Evolutionary conservation across 2,113 vertebrate species (phyloP).

Genomic region (Cyprinodon variegatus): DNA sequence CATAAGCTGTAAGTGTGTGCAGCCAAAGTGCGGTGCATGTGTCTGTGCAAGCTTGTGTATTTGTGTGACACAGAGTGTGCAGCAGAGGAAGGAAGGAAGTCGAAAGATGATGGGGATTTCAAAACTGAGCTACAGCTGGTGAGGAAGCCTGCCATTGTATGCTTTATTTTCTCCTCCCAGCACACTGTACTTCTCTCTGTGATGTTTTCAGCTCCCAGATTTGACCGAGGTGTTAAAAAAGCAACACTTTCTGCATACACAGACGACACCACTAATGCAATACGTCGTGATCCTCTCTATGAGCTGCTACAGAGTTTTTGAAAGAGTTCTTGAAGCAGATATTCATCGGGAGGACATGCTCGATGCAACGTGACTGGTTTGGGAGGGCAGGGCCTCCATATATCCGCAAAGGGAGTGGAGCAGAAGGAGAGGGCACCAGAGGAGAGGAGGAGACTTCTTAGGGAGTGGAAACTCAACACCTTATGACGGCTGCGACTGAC

Average conservation of each 20-base stretch:
- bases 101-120: constrained; percentile 81
- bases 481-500: constrained; percentile 58
- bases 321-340: constrained; percentile 44
- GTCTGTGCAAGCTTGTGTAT: constrained; percentile 20
- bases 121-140: constrained; percentile 80
- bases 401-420: constrained; percentile 56
- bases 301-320: constrained; percentile 43
- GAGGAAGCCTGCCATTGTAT: constrained; percentile 75
- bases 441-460: constrained; percentile 49
- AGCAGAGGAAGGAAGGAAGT: constrained; percentile 83
- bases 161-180: constrained; percentile 63
- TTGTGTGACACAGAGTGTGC: constrained; percentile 63
- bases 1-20: constrained; percentile 53
- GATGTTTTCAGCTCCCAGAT: constrained; percentile 29
- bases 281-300: constrained; percentile 47
- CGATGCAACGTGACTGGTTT: constrained; percentile 59
- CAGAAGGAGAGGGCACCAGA: constrained; percentile 44
- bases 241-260: constrained; percentile 19
- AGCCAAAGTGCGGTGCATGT: constrained; percentile 30
- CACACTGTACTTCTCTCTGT: constrained; percentile 29
- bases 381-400: constrained; percentile 64
- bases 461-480: constrained; percentile 66
- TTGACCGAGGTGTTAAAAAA: not conserved
- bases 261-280: constrained; percentile 33
- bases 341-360: constrained; percentile 52